phyloP scores from a whole-genome alignment of 2,888 invertebrate species.

The Trachelus stipa region DNA sequence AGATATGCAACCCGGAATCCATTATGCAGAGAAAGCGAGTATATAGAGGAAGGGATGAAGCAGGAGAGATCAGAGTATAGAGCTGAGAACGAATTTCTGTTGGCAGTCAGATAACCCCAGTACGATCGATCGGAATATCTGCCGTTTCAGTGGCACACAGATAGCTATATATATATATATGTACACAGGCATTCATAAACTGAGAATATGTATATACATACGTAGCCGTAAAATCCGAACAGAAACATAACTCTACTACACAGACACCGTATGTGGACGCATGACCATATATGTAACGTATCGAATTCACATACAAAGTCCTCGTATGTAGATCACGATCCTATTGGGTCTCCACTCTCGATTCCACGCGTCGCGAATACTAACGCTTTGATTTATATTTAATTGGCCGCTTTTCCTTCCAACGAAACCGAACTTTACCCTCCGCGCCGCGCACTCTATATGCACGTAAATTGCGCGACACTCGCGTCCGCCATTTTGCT shows the following conservation, averaged over 20 bases:
- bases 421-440: neutral
- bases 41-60: conserved; percentile 19
- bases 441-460: neutral
- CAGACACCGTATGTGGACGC: no score
- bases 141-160: conserved; percentile 37
- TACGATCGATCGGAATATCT: conserved; percentile 59
- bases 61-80: conserved; percentile 14
- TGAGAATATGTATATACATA: conserved; percentile 19
- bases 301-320: neutral
- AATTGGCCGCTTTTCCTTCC: conserved; percentile 23
- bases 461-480: neutral
- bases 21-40: neutral
- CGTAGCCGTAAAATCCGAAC: conserved; percentile 21
- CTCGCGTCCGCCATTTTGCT: neutral
- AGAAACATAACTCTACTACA: no score
- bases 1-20: neutral
- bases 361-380: conserved; percentile 12
- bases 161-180: conserved; percentile 22
- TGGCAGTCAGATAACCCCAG: conserved; percentile 53
- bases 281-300: neutral
- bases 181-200: conserved; percentile 4
- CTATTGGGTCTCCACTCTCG: neutral
- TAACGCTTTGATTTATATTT: conserved; percentile 29
- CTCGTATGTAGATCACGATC: neutral
- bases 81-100: conserved; percentile 54